These are phyloP conservation scores for Pseudochirops cupreus DNA, from an alignment of 2,797 vertebrate species.

Conservation along the genomic window DNA sequence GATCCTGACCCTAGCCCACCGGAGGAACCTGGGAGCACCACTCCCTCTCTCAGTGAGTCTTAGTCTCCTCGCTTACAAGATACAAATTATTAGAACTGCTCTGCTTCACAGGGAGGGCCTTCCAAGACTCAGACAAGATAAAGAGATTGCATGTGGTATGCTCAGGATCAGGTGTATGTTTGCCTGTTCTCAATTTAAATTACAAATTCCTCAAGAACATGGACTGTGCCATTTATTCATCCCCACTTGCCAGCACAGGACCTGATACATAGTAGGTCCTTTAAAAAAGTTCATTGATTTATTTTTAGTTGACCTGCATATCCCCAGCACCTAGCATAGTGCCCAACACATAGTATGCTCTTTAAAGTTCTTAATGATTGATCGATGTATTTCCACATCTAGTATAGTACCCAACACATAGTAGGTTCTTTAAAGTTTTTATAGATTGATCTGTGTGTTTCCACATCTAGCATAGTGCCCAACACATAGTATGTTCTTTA, in stretches of 20 bases:
- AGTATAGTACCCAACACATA: neutral
- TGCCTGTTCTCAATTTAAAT: neutral
- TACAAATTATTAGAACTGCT: neutral
- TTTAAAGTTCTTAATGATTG: neutral
- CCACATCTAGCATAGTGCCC: too few relatives aligned
- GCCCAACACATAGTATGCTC: neutral
- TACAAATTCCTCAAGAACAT: neutral
- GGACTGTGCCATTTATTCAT: neutral
- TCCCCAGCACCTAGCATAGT: neutral
- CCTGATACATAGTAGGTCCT: neutral
- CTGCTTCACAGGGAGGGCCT: neutral
- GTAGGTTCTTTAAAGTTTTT: too few relatives aligned
- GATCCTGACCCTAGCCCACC: neutral
- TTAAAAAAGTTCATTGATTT: neutral
- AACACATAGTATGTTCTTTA: too few relatives aligned
- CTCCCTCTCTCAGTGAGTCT: neutral
- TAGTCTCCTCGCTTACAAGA: neutral
- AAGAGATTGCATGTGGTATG: rapidly evolving
- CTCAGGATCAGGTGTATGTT: neutral
- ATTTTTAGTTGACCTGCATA: neutral
- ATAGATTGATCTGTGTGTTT: too few relatives aligned
- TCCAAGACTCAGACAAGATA: neutral
- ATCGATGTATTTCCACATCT: neutral
- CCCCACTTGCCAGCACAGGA: neutral
- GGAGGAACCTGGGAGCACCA: neutral